Evolutionary conservation across 2,888 invertebrate species (phyloP).

Genomic region (Sialis fuliginosa): DNA sequence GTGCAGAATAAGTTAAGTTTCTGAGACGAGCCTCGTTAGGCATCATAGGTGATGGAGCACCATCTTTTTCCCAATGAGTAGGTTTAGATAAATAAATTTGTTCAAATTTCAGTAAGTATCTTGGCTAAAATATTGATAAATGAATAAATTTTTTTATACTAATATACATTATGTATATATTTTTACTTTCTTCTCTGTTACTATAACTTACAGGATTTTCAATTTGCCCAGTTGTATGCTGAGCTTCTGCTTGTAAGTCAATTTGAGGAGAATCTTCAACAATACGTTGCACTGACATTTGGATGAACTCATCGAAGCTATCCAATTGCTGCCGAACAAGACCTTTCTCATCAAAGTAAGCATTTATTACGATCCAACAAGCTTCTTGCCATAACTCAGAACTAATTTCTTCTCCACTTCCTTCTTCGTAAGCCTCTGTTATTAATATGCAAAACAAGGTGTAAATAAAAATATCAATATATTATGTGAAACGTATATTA

Average conservation of each 20-base stretch:
- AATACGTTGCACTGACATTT: constrained; percentile 98
- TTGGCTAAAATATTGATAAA: constrained; percentile 34
- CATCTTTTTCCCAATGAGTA: constrained; percentile 99
- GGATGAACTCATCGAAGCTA: constrained; percentile 99
- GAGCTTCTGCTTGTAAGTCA: constrained; percentile 93
- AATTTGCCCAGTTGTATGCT: constrained; percentile 85
- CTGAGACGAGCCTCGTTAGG: constrained; percentile 96
- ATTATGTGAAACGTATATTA: background rate
- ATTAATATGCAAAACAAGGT: background rate
- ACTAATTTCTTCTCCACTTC: constrained; percentile 88
- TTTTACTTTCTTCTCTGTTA: too few relatives aligned
- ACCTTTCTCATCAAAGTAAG: constrained; percentile 99
- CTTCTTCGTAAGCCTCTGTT: constrained; percentile 49
- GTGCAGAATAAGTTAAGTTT: constrained; percentile 95
- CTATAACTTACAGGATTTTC: constrained; percentile 50
- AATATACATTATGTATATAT: too few relatives aligned
- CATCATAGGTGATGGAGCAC: constrained; percentile 99
- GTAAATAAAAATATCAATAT: background rate
- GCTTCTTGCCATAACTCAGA: constrained; percentile 99
- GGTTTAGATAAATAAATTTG: constrained; percentile 99
- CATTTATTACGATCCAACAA: constrained; percentile 99
- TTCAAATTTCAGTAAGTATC: constrained; percentile 90
- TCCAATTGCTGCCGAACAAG: constrained; percentile 96
- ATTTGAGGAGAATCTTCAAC: constrained; percentile 98
- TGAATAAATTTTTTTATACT: background rate